Evolutionary conservation across 2,888 invertebrate genomes (phyloP), one percentile per base, ranked within the genome.

Genomic region (Drosophila rubida): DNA sequence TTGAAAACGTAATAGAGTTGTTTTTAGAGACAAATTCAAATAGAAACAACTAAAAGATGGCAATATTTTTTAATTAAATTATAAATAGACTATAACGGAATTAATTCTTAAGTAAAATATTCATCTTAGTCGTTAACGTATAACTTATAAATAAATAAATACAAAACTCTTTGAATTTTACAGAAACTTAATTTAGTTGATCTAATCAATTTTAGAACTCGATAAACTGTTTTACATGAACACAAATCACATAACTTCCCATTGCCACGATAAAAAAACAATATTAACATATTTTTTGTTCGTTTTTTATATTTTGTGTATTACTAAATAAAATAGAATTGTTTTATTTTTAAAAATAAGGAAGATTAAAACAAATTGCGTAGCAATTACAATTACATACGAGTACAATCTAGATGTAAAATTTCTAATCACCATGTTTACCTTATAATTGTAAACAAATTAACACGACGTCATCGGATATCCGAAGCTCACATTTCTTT

Each of bases 401-500:
- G 60, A 61, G 49, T 75, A 74, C 58, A 66, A 63, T 63, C 68
- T 71, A 75, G 50, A 55, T 68, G 68, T 75, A 75, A 63, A 75
- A 68, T 75, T 64, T 68, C 68, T 68, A 71, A 75, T 75, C 75
- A 75, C 75, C 71, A 61, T 72, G 53, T 68, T 61, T 64, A 71
- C 57, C 46, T 75, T 75, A 75, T 48, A 58, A 64, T 53, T 75
- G 39, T 61, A 68, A 75, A 71, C 59, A 49, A 75, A 71, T 57
- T 50, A 68, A 68, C 62, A 75, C 54, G 66, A 70, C 57, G 57
- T 32, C 67, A 71, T 67, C 71, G 67, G 75, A 48, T 35, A 46
- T 42, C 75, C 75, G 67, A 75, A 71, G 67, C 48, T 68, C 25
- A 58, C 51, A 50, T 55, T 53, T 32, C 32, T n/a, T n/a, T 32